Conservation (phyloP, 2,888 invertebrate genomes). For the Apomyelois bistriatella region DNA sequence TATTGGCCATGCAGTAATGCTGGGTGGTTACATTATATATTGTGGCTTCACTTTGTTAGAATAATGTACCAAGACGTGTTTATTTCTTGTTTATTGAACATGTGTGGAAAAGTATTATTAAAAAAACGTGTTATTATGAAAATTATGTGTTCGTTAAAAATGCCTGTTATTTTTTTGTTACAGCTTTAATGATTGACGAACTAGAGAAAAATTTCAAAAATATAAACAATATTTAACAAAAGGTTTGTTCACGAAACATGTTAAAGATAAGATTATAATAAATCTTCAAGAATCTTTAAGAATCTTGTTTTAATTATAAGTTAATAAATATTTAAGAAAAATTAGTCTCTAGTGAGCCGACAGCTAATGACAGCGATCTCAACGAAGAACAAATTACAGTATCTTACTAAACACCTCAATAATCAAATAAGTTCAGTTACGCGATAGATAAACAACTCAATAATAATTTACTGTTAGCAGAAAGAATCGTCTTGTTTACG, state of each 20-base stretch:
- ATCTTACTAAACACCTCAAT: not conserved
- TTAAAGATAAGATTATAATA: too few relatives aligned
- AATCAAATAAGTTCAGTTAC: constrained; percentile 23
- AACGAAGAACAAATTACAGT: not conserved
- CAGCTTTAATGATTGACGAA: too few relatives aligned
- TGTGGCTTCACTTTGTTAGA: constrained; percentile 1
- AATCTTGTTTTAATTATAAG: too few relatives aligned
- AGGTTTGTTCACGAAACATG: too few relatives aligned
- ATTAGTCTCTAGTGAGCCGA: too few relatives aligned
- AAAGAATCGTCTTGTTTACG: constrained; percentile 27
- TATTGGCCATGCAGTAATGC: constrained; percentile 6
- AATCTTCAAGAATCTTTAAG: too few relatives aligned
- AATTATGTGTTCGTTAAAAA: too few relatives aligned
- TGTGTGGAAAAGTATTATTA: not conserved
- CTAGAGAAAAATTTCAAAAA: too few relatives aligned
- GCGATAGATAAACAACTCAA: constrained; percentile 35
- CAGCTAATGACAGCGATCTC: too few relatives aligned
- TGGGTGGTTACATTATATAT: not conserved
- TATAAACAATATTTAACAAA: too few relatives aligned
- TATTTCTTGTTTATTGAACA: not conserved
- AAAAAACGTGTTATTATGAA: not conserved
- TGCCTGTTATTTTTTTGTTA: too few relatives aligned
- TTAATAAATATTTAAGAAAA: too few relatives aligned
- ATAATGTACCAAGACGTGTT: not conserved
- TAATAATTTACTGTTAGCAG: constrained; percentile 30